Evolutionary conservation across 2,113 vertebrate genomes (phyloP).

Genomic region (Trochalopteron elliotii): DNA sequence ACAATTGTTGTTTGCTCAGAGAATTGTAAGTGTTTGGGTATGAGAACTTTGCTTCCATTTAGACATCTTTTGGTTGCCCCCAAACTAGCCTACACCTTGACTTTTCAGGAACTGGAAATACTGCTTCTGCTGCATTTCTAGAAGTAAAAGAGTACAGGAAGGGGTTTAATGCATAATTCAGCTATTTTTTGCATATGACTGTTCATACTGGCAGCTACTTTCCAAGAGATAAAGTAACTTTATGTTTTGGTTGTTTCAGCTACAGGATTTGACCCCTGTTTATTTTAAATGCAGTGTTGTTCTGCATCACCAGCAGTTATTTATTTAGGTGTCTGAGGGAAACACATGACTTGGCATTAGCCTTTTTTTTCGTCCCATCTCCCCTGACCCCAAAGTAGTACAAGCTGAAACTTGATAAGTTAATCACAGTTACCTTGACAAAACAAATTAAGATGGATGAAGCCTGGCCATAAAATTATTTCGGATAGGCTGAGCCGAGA

Average conservation of each 20-base stretch:
- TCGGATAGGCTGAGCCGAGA: background rate
- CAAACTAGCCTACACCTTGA: background rate
- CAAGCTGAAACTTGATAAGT: slow-evolving; percentile 16
- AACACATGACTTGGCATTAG: background rate
- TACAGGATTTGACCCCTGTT: background rate
- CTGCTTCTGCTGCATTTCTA: background rate
- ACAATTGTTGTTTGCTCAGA: background rate
- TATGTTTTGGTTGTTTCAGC: background rate
- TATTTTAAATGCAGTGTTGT: background rate
- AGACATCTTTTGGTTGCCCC: background rate
- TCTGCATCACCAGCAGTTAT: background rate
- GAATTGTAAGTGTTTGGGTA: background rate
- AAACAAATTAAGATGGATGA: slow-evolving; percentile 29
- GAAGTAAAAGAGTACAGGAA: background rate
- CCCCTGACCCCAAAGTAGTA: background rate
- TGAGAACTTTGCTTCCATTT: background rate
- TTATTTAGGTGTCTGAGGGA: slow-evolving; percentile 7
- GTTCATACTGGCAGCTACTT: background rate
- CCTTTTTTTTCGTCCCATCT: background rate
- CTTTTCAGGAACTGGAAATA: background rate
- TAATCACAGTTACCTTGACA: slow-evolving; percentile 19
- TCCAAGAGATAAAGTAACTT: background rate
- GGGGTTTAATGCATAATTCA: background rate
- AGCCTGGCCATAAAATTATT: slow-evolving; percentile 33
- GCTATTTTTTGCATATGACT: background rate